These are phyloP conservation scores for Sitodiplosis mosellana DNA, from an alignment of 1,140 invertebrate species.

Conservation along the genomic window DNA sequence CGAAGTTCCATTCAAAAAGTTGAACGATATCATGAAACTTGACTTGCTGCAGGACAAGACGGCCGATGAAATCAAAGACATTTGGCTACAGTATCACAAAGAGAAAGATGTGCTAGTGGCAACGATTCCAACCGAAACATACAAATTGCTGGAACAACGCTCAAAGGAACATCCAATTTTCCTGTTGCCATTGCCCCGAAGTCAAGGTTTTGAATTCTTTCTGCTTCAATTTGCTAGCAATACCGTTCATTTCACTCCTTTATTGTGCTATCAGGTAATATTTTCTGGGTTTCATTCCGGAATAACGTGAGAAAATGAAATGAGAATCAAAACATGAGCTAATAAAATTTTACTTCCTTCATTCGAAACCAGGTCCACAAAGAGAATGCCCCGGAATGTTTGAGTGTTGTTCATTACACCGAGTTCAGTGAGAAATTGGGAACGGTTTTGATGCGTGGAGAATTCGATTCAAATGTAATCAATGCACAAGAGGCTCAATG, in stretches of 20 bases:
- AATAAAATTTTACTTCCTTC: not conserved
- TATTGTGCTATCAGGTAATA: constrained; percentile 63
- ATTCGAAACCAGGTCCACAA: constrained; percentile 44
- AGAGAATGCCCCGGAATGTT: constrained; percentile 80
- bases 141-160: constrained; percentile 33
- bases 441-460: constrained; percentile 70
- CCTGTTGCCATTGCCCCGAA: constrained; percentile 60
- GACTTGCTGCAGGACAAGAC: constrained; percentile 55
- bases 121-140: constrained; percentile 39
- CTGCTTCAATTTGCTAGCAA: constrained; percentile 55
- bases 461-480: constrained; percentile 68
- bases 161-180: constrained; percentile 48
- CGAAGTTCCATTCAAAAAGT: constrained; percentile 28
- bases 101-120: constrained; percentile 56
- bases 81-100: constrained; percentile 68
- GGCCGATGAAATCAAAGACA: constrained; percentile 50
- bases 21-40: constrained; percentile 60
- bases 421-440: constrained; percentile 57
- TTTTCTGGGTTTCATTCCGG: not conserved
- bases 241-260: constrained; percentile 69
- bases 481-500: constrained; percentile 64
- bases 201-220: constrained; percentile 77
- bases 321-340: no score
- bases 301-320: no score
- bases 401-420: constrained; percentile 64